Evolutionary conservation across 1,140 invertebrate species (phyloP).

Genomic region (Centruroides vittatus): DNA sequence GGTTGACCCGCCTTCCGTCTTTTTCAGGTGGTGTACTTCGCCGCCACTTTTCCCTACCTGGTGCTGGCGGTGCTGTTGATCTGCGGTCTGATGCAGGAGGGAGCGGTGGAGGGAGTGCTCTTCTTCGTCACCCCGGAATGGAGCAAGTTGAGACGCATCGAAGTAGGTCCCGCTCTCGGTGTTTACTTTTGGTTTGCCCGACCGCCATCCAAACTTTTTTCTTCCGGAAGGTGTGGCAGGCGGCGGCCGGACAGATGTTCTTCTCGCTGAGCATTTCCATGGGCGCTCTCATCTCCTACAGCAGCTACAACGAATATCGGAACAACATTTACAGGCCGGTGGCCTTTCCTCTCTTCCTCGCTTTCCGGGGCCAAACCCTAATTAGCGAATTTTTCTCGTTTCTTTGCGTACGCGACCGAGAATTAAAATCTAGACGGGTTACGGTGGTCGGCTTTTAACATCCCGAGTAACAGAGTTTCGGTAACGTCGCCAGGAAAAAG

Average conservation of each 20-base stretch:
- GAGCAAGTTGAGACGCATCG: constrained; percentile 27
- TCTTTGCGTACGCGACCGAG: constrained; percentile 29
- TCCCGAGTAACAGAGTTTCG: constrained; percentile 7
- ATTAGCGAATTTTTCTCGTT: no score
- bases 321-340: constrained; percentile 28
- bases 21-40: constrained; percentile 34
- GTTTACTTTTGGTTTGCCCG: no score
- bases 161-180: constrained; percentile 20
- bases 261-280: constrained; percentile 35
- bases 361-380: no score
- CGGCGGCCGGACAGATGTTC: constrained; percentile 36
- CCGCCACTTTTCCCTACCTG: constrained; percentile 34
- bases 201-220: no score
- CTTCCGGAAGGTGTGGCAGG: constrained; percentile 28
- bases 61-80: constrained; percentile 29
- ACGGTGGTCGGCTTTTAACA: constrained; percentile 32
- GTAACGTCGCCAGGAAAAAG: no score
- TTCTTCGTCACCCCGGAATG: constrained; percentile 31
- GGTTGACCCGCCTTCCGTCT: constrained; percentile 15
- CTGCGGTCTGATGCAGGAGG: constrained; percentile 30
- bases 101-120: constrained; percentile 33
- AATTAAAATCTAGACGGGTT: constrained; percentile 34
- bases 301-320: constrained; percentile 34
- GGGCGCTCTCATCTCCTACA: constrained; percentile 37
- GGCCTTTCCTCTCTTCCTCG: no score